A percentile compares a stretch with the other conserved stretches of the same genome.
Conservation (phyloP, 92 coral and sea anemone species). For the Zoanthus sansibaricus region DNA sequence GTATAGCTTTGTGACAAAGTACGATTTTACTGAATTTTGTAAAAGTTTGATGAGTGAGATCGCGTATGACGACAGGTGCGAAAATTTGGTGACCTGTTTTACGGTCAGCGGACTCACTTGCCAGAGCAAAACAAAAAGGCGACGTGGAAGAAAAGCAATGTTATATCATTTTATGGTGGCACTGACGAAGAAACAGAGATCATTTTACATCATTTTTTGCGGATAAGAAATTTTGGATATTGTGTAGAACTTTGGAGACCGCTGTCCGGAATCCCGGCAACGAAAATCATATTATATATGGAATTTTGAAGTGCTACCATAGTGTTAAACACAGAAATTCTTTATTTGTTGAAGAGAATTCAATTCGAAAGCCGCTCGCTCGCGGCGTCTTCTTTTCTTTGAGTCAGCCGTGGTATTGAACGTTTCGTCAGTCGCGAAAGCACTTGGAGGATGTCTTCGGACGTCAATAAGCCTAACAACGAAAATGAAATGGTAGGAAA, state of each 20-base stretch:
- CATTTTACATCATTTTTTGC: constrained; percentile 32
- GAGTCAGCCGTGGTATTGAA: constrained; percentile 29
- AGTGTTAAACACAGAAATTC: not conserved
- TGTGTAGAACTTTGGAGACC: constrained; percentile 40
- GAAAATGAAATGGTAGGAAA: constrained; percentile 77
- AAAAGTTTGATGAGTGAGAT: not conserved
- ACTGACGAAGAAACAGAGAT: not conserved
- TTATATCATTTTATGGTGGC: constrained; percentile 29
- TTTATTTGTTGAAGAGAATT: constrained; percentile 31
- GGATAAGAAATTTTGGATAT: not conserved
- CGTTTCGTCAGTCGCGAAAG: constrained; percentile 7
- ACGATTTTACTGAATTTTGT: not conserved
- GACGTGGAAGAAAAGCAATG: constrained; percentile 73
- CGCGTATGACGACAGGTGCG: constrained; percentile 37
- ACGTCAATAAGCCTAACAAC: constrained; percentile 64
- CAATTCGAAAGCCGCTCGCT: constrained; percentile 33
- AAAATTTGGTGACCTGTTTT: constrained; percentile 25
- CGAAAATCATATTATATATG: constrained; percentile 12
- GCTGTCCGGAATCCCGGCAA: constrained; percentile 16
- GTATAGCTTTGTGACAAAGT: not conserved
- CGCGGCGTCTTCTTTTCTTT: constrained; percentile 8
- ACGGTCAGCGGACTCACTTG: constrained; percentile 77
- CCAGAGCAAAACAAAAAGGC: constrained; percentile 79
- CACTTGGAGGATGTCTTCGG: constrained; percentile 69
- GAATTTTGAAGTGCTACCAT: constrained; percentile 12